Evolutionary conservation across 2,113 vertebrate genomes (phyloP).

Genomic region (Artemisiospiza belli): DNA sequence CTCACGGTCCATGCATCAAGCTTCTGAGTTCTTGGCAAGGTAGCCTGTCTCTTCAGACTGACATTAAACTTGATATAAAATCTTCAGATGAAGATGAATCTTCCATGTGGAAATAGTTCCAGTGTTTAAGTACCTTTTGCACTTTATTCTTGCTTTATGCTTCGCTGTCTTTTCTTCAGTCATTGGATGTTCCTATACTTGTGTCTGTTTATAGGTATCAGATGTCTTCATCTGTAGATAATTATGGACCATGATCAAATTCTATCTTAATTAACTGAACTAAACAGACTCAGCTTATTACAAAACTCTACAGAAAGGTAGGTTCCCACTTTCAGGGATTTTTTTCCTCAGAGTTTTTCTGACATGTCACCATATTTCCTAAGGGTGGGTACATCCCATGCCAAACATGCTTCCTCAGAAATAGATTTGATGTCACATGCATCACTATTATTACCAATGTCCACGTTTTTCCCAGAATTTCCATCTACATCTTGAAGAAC

Average conservation of each 20-base stretch:
- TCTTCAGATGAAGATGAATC: conserved; percentile 10
- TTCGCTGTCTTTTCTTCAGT: neutral
- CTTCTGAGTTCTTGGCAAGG: neutral
- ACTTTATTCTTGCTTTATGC: neutral
- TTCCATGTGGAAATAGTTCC: neutral
- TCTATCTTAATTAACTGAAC: neutral
- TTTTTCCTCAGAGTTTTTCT: neutral
- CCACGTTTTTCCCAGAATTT: neutral
- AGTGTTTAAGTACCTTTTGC: neutral
- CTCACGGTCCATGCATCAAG: neutral
- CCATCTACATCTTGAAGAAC: neutral
- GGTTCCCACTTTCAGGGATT: neutral
- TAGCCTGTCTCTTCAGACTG: neutral
- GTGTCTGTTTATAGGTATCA: neutral
- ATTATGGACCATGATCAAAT: neutral
- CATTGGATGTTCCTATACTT: neutral
- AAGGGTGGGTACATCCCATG: fast-evolving
- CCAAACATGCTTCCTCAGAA: neutral
- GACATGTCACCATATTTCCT: neutral
- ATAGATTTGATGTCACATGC: fast-evolving
- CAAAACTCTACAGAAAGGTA: neutral
- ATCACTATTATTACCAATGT: neutral
- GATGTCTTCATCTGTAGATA: neutral
- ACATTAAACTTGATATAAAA: neutral
- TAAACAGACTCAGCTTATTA: neutral